Conservation (phyloP, 1,140 invertebrate species). For the Leptinotarsa texana region DNA sequence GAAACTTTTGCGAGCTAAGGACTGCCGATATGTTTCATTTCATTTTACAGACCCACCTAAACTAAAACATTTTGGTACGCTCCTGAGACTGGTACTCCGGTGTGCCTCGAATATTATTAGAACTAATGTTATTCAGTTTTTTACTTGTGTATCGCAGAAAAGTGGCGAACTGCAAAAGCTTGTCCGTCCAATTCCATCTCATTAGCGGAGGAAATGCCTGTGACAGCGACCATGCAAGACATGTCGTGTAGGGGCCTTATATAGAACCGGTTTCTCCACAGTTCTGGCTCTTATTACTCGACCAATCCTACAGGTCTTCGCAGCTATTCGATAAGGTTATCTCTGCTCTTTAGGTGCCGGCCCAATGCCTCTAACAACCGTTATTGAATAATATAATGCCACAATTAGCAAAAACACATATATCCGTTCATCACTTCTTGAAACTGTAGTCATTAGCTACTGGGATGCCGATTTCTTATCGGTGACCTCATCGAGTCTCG, state of each 20-base stretch:
- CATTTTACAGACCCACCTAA: no score
- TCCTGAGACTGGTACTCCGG: neutral
- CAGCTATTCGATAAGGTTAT: conserved; percentile 52
- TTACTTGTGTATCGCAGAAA: conserved; percentile 43
- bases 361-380: conserved; percentile 45
- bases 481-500: conserved; percentile 5
- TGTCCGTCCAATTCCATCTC: conserved; percentile 56
- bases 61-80: neutral
- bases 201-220: conserved; percentile 55
- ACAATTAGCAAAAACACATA: conserved; percentile 47
- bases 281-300: conserved; percentile 43
- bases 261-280: conserved; percentile 53
- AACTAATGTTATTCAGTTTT: conserved; percentile 45
- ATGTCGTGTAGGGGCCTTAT: conserved; percentile 52
- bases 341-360: conserved; percentile 47
- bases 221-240: conserved; percentile 51
- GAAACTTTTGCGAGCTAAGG: no score
- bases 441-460: conserved; percentile 37
- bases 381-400: conserved; percentile 49
- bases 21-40: no score
- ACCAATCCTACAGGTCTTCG: conserved; percentile 49
- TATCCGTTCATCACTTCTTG: conserved; percentile 32
- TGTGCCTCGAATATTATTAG: conserved; percentile 46
- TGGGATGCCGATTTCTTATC: conserved; percentile 30
- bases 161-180: conserved; percentile 51